Evolutionary conservation across 2,888 invertebrate genomes (phyloP), one percentile per base, ranked within the genome.

Genomic region (Seira ritae): DNA sequence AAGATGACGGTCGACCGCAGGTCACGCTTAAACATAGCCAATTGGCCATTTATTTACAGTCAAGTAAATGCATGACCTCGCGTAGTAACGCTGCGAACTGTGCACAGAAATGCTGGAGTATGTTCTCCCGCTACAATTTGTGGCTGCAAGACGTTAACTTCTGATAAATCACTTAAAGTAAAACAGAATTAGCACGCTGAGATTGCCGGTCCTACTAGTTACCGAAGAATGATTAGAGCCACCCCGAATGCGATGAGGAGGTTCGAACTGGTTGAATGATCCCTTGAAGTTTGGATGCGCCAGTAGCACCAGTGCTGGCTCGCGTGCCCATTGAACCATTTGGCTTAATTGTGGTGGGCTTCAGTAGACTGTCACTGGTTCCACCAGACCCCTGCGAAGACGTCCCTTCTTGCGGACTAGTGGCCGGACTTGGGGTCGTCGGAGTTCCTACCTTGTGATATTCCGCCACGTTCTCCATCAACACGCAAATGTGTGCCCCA

Each of bases 221-320:
- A 31, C n/a, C 42, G 15, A 66, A 10, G 12, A 6, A 60, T 42
- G 19, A 73, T 89, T 86, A 89, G 75, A 89, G 84, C 89, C 89
- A 89, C 22, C 89, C 89, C 19, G 88, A 88, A 50, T 77, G 78
- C 70, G 85, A 82, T 31, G 88, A 81, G 12, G 89, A 87, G 62
- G 88, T 84, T 85, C 85, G 84, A 31, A 89, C 72, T 12, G 89
- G 89, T 76, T 89, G 89, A 67, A 89, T 85, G 73, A 89, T 87
- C 62, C 88, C 89, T 81, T 87, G 87, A 55, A 89, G 86, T 81
- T 89, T 89, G 67, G 87, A 84, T 10, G 86, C 78, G 37, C 80
- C 73, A 15, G 80, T 62, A n/a, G 80, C 19, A 12, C 72, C 37
- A 17, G 77, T 66, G 70, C 71, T 70, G 68, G 60, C 62, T 22